phyloP scores from a whole-genome alignment of 2,797 vertebrate genomes.

The Enteromius treurensis region DNA sequence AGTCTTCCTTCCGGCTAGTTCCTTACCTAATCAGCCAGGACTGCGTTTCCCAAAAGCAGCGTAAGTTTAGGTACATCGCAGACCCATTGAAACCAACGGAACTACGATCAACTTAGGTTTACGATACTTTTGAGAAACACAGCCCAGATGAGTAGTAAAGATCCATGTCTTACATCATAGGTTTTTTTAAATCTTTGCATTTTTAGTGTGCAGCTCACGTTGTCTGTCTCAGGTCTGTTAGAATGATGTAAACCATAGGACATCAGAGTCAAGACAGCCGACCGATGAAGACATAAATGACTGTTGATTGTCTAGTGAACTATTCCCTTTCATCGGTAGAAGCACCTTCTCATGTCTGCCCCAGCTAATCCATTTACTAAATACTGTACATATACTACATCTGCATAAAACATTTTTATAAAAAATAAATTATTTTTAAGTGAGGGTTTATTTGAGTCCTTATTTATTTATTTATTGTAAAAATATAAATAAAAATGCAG shows the following conservation, averaged over 20 bases:
- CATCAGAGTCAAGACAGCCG: neutral
- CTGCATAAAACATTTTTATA: no score
- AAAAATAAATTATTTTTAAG: no score
- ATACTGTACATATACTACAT: neutral
- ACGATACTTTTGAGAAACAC: no score
- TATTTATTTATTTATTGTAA: no score
- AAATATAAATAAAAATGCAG: no score
- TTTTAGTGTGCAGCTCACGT: slow-evolving; percentile 19
- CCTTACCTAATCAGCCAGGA: neutral
- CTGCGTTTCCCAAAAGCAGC: no score
- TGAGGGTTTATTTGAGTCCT: no score
- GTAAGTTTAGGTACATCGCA: no score
- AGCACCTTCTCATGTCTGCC: slow-evolving; percentile 12
- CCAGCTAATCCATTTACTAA: neutral
- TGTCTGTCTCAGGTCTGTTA: neutral
- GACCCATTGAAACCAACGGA: no score
- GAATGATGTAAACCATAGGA: slow-evolving; percentile 53
- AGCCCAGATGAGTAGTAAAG: slow-evolving; percentile 1
- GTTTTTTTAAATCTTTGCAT: slow-evolving; percentile 24
- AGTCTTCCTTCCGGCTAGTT: neutral
- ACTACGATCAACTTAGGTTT: no score
- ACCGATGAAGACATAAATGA: slow-evolving; percentile 31
- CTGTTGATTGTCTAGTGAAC: slow-evolving; percentile 7
- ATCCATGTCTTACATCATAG: slow-evolving; percentile 20
- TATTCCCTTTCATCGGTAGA: slow-evolving; percentile 1